These are phyloP conservation scores for Chiloscyllium plagiosum DNA, from an alignment of 2,113 vertebrate genomes.

Conservation along the genomic window DNA sequence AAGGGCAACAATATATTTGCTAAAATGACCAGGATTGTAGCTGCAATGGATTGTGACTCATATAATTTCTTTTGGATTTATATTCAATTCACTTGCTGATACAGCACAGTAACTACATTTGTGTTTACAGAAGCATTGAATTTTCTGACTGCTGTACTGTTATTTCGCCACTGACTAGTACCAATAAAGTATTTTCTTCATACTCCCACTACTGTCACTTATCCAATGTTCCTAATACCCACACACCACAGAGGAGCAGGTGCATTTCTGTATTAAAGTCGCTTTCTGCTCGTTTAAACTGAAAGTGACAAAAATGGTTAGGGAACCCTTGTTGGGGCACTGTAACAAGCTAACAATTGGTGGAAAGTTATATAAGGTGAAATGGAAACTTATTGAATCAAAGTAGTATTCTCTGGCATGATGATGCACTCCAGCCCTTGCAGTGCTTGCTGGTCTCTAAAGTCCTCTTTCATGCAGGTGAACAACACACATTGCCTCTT, in stretches of 20 bases:
- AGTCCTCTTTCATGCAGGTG: no score
- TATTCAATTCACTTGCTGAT: conserved; percentile 24
- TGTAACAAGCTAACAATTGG: no score
- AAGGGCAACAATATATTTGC: conserved; percentile 13
- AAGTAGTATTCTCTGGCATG: no score
- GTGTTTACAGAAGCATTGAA: conserved; percentile 22
- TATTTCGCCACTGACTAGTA: not conserved
- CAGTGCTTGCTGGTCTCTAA: no score
- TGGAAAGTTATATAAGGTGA: no score
- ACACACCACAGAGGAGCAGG: not conserved
- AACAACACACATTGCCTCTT: no score
- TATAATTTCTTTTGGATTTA: not conserved
- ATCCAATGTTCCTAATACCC: not conserved
- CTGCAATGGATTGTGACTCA: not conserved
- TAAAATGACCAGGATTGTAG: not conserved
- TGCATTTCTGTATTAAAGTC: not conserved
- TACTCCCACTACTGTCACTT: conserved; percentile 16
- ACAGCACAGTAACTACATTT: not conserved
- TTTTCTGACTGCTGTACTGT: not conserved
- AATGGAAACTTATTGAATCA: no score
- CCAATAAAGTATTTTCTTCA: conserved; percentile 3
- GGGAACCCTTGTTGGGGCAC: no score
- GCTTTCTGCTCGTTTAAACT: not conserved
- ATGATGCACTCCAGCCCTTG: no score
- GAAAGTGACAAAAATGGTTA: no score